A percentile compares a stretch with the other conserved stretches of the same genome.
These are phyloP conservation scores for Drosophila athabasca DNA, from an alignment of 1,140 invertebrate species.

Conservation along the genomic window DNA sequence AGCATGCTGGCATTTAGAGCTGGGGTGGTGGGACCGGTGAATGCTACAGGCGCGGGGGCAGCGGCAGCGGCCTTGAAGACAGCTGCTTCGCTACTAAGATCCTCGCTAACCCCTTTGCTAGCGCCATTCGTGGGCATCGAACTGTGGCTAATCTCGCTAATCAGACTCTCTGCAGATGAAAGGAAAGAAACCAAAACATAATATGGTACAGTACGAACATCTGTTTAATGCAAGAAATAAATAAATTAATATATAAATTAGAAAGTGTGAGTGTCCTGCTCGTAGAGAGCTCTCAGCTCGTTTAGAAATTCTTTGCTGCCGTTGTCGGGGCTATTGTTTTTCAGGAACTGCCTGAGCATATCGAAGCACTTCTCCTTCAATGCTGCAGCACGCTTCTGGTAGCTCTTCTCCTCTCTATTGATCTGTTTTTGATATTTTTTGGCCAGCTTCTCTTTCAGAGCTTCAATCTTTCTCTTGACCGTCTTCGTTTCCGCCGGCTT, in stretches of 20 bases:
- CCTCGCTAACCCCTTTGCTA: slow-evolving; percentile 30
- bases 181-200: slow-evolving; percentile 4
- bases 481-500: background rate
- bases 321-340: background rate
- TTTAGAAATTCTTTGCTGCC: slow-evolving; percentile 34
- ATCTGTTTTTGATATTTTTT: slow-evolving; percentile 43
- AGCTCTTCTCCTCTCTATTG: slow-evolving; percentile 6
- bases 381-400: background rate
- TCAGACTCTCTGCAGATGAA: slow-evolving; percentile 59
- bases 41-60: slow-evolving; percentile 8
- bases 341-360: slow-evolving; percentile 32
- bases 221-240: slow-evolving; percentile 5
- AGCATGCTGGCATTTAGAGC: slow-evolving; percentile 72
- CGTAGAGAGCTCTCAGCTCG: slow-evolving; percentile 40
- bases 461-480: slow-evolving; percentile 26
- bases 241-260: slow-evolving; percentile 3
- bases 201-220: slow-evolving; percentile 1
- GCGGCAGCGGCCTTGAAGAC: slow-evolving; percentile 16
- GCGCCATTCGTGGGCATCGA: slow-evolving; percentile 26
- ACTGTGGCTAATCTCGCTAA: slow-evolving; percentile 54
- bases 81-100: slow-evolving; percentile 25
- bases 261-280: slow-evolving; percentile 15
- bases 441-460: slow-evolving; percentile 3
- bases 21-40: slow-evolving; percentile 15
- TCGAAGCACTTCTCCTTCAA: slow-evolving; percentile 46